phyloP scores from a whole-genome alignment of 2,797 vertebrate genomes.

The Heliangelus exortis region DNA sequence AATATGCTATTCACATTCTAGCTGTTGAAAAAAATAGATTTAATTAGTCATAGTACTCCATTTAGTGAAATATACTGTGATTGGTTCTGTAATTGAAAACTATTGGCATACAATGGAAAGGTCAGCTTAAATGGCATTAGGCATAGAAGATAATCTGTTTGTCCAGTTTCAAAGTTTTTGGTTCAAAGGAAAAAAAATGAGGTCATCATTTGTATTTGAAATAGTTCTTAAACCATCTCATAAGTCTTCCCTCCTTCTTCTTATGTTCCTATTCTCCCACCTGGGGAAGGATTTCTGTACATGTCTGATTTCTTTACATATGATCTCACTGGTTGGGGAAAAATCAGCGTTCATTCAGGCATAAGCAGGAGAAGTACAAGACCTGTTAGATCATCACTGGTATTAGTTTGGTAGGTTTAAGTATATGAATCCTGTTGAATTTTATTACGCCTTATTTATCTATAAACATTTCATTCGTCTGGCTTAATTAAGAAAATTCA shows the following conservation, averaged over 20 bases:
- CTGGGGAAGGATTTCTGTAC: neutral
- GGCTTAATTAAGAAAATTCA: neutral
- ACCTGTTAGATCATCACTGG: neutral
- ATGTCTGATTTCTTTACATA: neutral
- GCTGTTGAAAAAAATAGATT: slow-evolving; percentile 58
- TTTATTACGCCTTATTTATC: neutral
- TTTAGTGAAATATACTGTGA: slow-evolving; percentile 43
- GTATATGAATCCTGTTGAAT: neutral
- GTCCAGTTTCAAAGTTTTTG: slow-evolving; percentile 1
- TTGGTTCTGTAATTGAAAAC: slow-evolving; percentile 53
- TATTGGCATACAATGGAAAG: slow-evolving; percentile 49
- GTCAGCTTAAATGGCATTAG: slow-evolving; percentile 17
- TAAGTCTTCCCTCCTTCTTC: neutral
- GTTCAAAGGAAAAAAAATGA: neutral
- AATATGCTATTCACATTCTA: slow-evolving; percentile 15
- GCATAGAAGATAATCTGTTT: neutral
- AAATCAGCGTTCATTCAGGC: neutral
- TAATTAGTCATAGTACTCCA: slow-evolving; percentile 27
- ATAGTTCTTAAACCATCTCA: neutral
- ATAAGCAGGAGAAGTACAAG: neutral
- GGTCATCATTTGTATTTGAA: slow-evolving; percentile 7
- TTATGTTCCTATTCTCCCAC: neutral
- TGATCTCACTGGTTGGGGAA: neutral
- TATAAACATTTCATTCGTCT: neutral
- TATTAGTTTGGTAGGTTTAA: neutral